phyloP scores from a whole-genome alignment of 2,888 invertebrate genomes.

The Polydrusus cervinus region DNA sequence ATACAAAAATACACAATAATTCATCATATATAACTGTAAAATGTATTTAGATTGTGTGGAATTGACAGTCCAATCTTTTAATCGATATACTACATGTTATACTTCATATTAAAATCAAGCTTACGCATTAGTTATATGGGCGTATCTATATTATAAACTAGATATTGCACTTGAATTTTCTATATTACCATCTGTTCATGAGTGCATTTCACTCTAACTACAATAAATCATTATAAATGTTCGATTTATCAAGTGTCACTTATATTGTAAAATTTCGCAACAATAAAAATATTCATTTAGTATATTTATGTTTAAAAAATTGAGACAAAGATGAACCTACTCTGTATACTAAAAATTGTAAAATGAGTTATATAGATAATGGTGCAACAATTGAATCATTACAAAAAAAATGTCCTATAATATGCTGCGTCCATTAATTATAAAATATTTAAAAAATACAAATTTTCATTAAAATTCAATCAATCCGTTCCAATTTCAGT shows the following conservation, averaged over 20 bases:
- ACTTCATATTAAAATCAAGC: slow-evolving; percentile 20
- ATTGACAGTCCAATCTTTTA: background rate
- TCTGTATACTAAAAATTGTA: too few species aligned
- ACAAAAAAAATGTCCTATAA: too few species aligned
- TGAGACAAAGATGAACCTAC: too few species aligned
- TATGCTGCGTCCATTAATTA: too few species aligned
- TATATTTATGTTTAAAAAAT: too few species aligned
- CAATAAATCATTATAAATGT: slow-evolving; percentile 7
- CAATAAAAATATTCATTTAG: too few species aligned
- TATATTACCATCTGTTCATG: slow-evolving; percentile 15
- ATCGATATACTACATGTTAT: slow-evolving; percentile 8
- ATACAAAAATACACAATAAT: slow-evolving; percentile 3
- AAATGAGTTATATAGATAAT: too few species aligned
- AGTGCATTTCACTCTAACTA: slow-evolving; percentile 22
- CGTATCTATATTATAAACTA: slow-evolving; percentile 17
- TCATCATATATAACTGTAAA: slow-evolving; percentile 15
- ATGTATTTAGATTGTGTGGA: background rate
- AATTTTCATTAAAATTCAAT: too few species aligned
- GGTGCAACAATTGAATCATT: too few species aligned
- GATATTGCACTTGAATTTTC: slow-evolving; percentile 37
- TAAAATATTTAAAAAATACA: too few species aligned
- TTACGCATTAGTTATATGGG: slow-evolving; percentile 18
- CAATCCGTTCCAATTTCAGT: too few species aligned
- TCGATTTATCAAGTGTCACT: slow-evolving; percentile 5
- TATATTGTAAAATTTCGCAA: background rate